Evolutionary conservation across 1,140 invertebrate species (phyloP).

Genomic region (Harpegnathos saltator): DNA sequence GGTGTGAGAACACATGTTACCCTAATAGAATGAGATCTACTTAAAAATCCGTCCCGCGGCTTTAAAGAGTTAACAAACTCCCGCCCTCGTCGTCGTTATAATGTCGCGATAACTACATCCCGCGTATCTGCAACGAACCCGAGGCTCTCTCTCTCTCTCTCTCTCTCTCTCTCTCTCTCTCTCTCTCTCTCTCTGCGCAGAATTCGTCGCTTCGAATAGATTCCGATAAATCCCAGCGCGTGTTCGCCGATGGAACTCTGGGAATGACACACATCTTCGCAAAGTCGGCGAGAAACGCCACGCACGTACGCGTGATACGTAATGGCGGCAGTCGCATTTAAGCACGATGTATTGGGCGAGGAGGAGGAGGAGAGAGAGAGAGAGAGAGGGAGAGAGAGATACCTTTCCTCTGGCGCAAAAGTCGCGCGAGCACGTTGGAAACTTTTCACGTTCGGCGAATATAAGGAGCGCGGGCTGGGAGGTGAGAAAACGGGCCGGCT

Average conservation of each 20-base stretch:
- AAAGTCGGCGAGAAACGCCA: slow-evolving; percentile 22
- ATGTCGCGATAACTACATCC: slow-evolving; percentile 26
- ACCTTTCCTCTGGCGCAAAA: slow-evolving; percentile 6
- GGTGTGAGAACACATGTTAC: slow-evolving; percentile 10
- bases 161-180: too few species aligned
- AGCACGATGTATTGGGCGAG: slow-evolving; percentile 40
- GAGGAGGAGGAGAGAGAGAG: too few species aligned
- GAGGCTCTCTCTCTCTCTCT: too few species aligned
- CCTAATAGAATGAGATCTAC: slow-evolving; percentile 19
- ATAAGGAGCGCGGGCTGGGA: slow-evolving; percentile 27
- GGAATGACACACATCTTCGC: slow-evolving; percentile 27
- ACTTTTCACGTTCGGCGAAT: slow-evolving; percentile 60
- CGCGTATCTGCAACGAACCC: not conserved
- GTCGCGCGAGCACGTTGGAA: slow-evolving; percentile 53
- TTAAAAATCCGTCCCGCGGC: slow-evolving; percentile 15
- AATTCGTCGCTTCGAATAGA: too few species aligned
- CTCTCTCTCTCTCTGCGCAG: too few species aligned
- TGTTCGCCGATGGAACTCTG: slow-evolving; percentile 18
- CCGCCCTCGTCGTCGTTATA: not conserved
- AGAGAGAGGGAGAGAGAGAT: too few species aligned
- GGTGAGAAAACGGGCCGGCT: slow-evolving; percentile 51
- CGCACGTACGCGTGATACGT: slow-evolving; percentile 34
- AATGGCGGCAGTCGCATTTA: slow-evolving; percentile 39
- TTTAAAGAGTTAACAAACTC: slow-evolving; percentile 28
- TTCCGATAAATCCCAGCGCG: slow-evolving; percentile 19